A percentile compares a stretch with the other conserved stretches of the same genome.
Conservation (phyloP, 2,888 invertebrate genomes). For the Cartodere bifasciata region DNA sequence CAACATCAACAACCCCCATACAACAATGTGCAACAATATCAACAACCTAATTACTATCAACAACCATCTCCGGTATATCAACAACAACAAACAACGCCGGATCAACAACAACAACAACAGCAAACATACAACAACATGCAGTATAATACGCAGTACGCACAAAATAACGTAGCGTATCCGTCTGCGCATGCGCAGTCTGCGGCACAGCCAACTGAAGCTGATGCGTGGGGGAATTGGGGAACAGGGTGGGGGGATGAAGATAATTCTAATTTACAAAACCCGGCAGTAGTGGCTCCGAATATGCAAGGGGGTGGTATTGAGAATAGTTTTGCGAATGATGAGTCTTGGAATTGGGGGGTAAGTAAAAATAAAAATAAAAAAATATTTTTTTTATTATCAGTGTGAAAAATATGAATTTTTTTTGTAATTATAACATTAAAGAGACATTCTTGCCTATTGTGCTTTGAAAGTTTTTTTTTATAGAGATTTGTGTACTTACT, state of each 20-base stretch:
- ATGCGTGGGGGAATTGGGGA: slow-evolving; percentile 33
- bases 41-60: slow-evolving; percentile 27
- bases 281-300: slow-evolving; percentile 24
- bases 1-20: slow-evolving; percentile 22
- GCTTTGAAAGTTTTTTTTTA: too few relatives aligned
- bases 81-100: slow-evolving; percentile 4
- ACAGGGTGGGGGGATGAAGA: slow-evolving; percentile 48
- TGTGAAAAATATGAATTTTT: too few relatives aligned
- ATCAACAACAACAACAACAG: slow-evolving; percentile 7
- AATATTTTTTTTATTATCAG: too few relatives aligned
- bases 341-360: slow-evolving; percentile 52
- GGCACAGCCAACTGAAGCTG: slow-evolving; percentile 20
- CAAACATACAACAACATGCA: slow-evolving; percentile 19
- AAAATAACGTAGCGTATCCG: slow-evolving; percentile 16
- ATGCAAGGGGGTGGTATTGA: too few relatives aligned
- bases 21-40: slow-evolving; percentile 17
- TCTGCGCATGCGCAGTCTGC: slow-evolving; percentile 28
- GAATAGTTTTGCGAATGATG: slow-evolving; percentile 45
- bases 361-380: slow-evolving; percentile 27
- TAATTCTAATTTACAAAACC: slow-evolving; percentile 27
- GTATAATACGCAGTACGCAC: slow-evolving; percentile 21
- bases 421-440: too few relatives aligned
- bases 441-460: too few relatives aligned
- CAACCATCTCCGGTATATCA: slow-evolving; percentile 21
- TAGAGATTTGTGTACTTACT: too few relatives aligned